Percentiles rank a stretch among this genome's conserved stretches.
Evolutionary conservation across 2,888 invertebrate species (phyloP).

Genomic region (Drosophila hamatofila): DNA sequence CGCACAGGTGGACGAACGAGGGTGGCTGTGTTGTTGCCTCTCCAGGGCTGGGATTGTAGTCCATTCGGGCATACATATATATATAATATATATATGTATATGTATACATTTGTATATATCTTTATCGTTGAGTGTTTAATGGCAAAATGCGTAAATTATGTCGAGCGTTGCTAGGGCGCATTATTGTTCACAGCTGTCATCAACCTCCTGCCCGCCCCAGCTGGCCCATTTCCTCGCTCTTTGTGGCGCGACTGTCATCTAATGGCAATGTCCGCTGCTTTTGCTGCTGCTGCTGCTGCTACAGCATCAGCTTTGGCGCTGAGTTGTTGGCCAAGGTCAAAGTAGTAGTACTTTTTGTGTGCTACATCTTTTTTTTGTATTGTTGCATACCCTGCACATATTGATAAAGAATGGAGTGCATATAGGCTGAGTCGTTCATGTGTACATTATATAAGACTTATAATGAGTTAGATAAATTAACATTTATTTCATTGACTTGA

Average conservation of each 20-base stretch:
- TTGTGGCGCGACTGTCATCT: conserved; percentile 46
- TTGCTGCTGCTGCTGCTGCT: conserved; percentile 14
- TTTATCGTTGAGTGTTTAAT: conserved; percentile 78
- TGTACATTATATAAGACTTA: neutral
- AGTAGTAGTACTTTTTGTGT: conserved; percentile 57
- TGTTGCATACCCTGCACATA: neutral
- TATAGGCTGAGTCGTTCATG: neutral
- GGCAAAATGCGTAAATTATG: conserved; percentile 84
- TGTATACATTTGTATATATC: conserved; percentile 5
- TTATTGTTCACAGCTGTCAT: conserved; percentile 53
- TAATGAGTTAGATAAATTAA: neutral
- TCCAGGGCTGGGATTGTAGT: conserved; percentile 7
- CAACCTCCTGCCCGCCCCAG: neutral
- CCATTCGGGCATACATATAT: neutral
- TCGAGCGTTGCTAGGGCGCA: conserved; percentile 63
- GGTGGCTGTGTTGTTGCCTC: neutral
- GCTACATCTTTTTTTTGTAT: conserved; percentile 58
- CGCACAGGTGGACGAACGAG: conserved; percentile 32
- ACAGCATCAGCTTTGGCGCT: conserved; percentile 7
- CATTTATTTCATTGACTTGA: too few species aligned
- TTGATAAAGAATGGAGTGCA: neutral
- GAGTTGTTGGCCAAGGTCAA: conserved; percentile 66
- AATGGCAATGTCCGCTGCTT: conserved; percentile 57
- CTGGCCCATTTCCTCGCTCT: neutral
- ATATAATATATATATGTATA: neutral